phyloP scores from a whole-genome alignment of 2,888 invertebrate species.

The Alviniconcha strummeri region DNA sequence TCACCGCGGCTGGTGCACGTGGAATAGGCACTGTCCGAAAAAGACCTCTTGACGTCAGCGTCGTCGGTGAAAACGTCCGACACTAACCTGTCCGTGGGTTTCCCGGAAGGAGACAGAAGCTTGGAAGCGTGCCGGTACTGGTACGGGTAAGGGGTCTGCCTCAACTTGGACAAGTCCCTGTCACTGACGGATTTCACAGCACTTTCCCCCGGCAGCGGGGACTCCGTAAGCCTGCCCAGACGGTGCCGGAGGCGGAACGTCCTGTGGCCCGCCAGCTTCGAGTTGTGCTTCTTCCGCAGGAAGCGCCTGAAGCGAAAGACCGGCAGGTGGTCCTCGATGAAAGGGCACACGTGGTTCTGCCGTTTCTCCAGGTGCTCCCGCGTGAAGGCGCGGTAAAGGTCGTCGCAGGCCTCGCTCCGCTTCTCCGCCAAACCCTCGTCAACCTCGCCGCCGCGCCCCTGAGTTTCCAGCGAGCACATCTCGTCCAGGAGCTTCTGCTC shows the following conservation, averaged over 20 bases:
- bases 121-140: background rate
- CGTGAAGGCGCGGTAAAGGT: slow-evolving; percentile 40
- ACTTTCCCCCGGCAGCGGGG: background rate
- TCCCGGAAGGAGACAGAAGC: background rate
- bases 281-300: slow-evolving; percentile 39
- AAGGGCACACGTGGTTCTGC: slow-evolving; percentile 43
- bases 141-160: background rate
- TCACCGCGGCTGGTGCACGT: background rate
- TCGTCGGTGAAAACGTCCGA: slow-evolving; percentile 3
- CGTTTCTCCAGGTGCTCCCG: slow-evolving; percentile 40
- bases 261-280: slow-evolving; percentile 32
- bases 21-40: slow-evolving; percentile 38
- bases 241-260: slow-evolving; percentile 29
- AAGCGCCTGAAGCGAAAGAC: slow-evolving; percentile 39
- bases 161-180: too few relatives aligned
- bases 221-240: slow-evolving; percentile 34
- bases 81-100: background rate
- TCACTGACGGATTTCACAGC: background rate
- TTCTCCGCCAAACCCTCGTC: background rate
- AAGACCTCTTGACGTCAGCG: slow-evolving; percentile 19
- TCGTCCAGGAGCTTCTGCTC: background rate
- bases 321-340: slow-evolving; percentile 36
- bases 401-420: slow-evolving; percentile 2
- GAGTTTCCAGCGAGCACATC: background rate
- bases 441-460: background rate